Percentiles rank a stretch among this genome's conserved stretches.
phyloP scores from a whole-genome alignment of 2,888 invertebrate genomes.

The Dryadula phaetusa region DNA sequence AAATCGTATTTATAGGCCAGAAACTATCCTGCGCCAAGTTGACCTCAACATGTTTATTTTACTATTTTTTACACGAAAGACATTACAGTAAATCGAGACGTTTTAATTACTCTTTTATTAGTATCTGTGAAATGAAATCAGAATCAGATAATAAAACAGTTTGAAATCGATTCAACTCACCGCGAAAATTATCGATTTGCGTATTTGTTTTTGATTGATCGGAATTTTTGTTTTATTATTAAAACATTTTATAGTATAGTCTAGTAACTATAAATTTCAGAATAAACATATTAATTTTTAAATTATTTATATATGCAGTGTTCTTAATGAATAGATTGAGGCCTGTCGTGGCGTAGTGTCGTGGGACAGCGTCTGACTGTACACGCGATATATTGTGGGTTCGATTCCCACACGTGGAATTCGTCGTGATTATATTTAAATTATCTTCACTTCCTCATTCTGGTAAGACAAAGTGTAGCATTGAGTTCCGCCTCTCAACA shows the following conservation, averaged over 20 bases:
- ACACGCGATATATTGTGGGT: too few species aligned
- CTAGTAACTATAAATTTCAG: background rate
- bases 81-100: background rate
- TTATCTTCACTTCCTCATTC: too few species aligned
- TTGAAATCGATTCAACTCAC: slow-evolving; percentile 26
- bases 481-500: too few species aligned
- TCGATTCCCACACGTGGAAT: too few species aligned
- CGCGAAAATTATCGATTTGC: background rate
- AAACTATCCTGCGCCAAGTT: background rate
- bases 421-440: too few species aligned
- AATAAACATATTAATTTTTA: background rate
- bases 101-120: slow-evolving; percentile 21
- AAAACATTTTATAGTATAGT: background rate
- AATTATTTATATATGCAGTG: too few species aligned
- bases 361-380: too few species aligned
- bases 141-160: slow-evolving; percentile 22
- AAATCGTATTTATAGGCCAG: too few species aligned
- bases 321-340: too few species aligned
- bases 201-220: slow-evolving; percentile 1
- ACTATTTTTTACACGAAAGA: background rate
- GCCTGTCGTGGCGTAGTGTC: too few species aligned
- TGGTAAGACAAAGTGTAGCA: too few species aligned
- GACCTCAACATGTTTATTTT: background rate
- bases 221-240: slow-evolving; percentile 6
- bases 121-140: slow-evolving; percentile 13